Evolutionary conservation across 2,888 invertebrate genomes (phyloP).

Genomic region (Megastigmus dorsalis): DNA sequence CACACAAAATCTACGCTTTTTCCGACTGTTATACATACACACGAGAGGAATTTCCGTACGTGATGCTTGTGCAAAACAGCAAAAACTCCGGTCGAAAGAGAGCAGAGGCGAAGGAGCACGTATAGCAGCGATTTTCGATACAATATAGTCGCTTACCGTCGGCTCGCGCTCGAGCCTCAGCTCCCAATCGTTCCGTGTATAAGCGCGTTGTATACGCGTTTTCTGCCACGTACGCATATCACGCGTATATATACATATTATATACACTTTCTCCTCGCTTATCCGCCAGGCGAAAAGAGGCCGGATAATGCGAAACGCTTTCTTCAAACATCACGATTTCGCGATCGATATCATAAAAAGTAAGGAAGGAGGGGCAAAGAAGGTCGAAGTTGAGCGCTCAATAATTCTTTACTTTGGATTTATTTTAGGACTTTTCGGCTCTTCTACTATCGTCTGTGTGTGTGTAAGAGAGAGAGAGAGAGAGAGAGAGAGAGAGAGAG

Average conservation of each 20-base stretch:
- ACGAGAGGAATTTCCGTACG: constrained; percentile 34
- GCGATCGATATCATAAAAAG: too few species aligned
- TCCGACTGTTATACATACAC: too few species aligned
- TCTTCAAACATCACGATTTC: neutral
- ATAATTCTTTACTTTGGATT: constrained; percentile 43
- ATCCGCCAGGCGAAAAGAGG: constrained; percentile 1
- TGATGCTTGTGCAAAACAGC: constrained; percentile 16
- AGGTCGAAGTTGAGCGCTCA: constrained; percentile 14
- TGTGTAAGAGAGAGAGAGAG: constrained; percentile 4
- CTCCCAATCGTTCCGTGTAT: constrained; percentile 4
- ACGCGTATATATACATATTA: neutral
- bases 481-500: constrained; percentile 11
- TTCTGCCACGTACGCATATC: too few species aligned
- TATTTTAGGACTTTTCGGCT: constrained; percentile 43
- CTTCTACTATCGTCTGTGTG: too few species aligned
- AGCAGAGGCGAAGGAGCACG: neutral
- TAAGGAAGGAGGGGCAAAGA: neutral
- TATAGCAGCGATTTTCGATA: neutral
- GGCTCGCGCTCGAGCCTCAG: constrained; percentile 4
- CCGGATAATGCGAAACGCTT: constrained; percentile 9
- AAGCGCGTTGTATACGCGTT: constrained; percentile 22
- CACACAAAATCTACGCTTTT: constrained; percentile 21
- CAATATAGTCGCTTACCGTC: constrained; percentile 10
- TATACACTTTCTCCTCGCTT: constrained; percentile 1
- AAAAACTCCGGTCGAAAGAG: constrained; percentile 13